A percentile compares a stretch with the other conserved stretches of the same genome.
Conservation (phyloP, 30 jellyfish, hydroid and myxozoan species). For the Mastigias papua region DNA sequence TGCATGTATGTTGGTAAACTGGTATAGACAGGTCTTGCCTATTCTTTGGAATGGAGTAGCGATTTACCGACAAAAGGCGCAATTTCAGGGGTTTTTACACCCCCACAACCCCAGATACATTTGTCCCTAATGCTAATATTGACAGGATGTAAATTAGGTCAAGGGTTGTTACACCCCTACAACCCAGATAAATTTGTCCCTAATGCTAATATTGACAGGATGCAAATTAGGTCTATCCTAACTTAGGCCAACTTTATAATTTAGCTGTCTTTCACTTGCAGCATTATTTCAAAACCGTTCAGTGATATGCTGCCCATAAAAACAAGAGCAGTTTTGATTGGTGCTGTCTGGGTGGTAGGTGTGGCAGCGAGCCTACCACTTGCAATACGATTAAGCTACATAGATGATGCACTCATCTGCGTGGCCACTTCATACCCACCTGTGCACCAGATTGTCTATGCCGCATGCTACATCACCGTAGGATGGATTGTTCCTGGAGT, state of each 20-base stretch:
- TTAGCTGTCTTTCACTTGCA: background rate
- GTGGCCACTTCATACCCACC: conserved; percentile 12
- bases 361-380: conserved; percentile 31
- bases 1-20: too few relatives aligned
- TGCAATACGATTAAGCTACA: conserved; percentile 4
- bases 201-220: too few relatives aligned
- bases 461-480: conserved; percentile 22
- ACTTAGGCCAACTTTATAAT: background rate
- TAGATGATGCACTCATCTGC: background rate
- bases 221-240: background rate
- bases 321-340: conserved; percentile 36
- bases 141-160: too few relatives aligned
- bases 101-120: too few relatives aligned
- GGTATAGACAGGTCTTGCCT: too few relatives aligned
- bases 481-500: conserved; percentile 67
- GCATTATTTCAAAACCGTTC: conserved; percentile 63
- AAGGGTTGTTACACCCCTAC: too few relatives aligned
- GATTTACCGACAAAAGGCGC: too few relatives aligned
- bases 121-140: too few relatives aligned
- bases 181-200: too few relatives aligned
- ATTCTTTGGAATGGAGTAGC: too few relatives aligned
- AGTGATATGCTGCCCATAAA: conserved; percentile 31
- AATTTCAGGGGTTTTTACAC: too few relatives aligned
- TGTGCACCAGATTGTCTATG: conserved; percentile 9
- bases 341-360: conserved; percentile 53